phyloP scores from a whole-genome alignment of 2,888 invertebrate species.

The Nomada hirtipes region DNA sequence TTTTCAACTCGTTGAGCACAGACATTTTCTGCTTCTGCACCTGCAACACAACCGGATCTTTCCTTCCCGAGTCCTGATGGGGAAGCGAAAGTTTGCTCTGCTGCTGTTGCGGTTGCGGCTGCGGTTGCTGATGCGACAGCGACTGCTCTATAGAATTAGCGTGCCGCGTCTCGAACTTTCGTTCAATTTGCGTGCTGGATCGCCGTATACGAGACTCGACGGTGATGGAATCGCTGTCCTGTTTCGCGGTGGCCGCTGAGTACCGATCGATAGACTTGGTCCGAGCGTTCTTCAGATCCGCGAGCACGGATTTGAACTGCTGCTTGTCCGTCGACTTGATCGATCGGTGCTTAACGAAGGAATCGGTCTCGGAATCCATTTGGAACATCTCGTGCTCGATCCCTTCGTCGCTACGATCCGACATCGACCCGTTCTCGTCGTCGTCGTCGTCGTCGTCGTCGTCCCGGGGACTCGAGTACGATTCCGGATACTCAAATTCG shows the following conservation, averaged over 20 bases:
- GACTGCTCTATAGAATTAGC: slow-evolving; percentile 74
- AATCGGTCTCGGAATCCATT: slow-evolving; percentile 86
- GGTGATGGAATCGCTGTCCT: slow-evolving; percentile 69
- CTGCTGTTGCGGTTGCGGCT: slow-evolving; percentile 13
- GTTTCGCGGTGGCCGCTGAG: slow-evolving; percentile 67
- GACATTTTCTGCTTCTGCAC: slow-evolving; percentile 81
- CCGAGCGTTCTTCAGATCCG: slow-evolving; percentile 76
- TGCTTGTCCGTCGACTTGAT: slow-evolving; percentile 77
- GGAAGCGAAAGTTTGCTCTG: slow-evolving; percentile 64
- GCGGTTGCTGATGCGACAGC: background rate
- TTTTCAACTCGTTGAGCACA: slow-evolving; percentile 81
- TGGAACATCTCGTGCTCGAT: slow-evolving; percentile 91
- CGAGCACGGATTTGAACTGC: slow-evolving; percentile 78
- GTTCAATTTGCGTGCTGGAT: slow-evolving; percentile 79
- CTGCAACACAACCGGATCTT: slow-evolving; percentile 80
- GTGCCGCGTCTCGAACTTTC: slow-evolving; percentile 78
- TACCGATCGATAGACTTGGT: slow-evolving; percentile 79
- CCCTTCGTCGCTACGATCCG: slow-evolving; percentile 82
- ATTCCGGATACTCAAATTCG: slow-evolving; percentile 83
- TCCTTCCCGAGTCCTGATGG: slow-evolving; percentile 75
- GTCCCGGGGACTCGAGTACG: slow-evolving; percentile 81
- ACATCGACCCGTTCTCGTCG: slow-evolving; percentile 73
- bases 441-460: slow-evolving; percentile 58
- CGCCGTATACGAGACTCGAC: slow-evolving; percentile 81
- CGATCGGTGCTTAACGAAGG: slow-evolving; percentile 81